Conservation (phyloP, 2,888 invertebrate species). For the Drosophila buzzatii region DNA sequence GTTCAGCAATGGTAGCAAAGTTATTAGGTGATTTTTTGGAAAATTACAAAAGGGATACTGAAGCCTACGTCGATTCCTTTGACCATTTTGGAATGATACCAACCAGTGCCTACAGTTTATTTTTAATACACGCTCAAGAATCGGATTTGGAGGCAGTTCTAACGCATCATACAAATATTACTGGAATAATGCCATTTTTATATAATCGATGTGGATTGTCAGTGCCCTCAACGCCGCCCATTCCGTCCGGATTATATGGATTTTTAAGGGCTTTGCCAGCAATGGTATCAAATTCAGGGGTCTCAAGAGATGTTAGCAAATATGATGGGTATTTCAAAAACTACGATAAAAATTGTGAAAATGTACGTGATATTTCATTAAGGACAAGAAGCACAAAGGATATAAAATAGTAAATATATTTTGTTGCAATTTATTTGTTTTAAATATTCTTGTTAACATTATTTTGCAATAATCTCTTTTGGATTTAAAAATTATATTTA, state of each 20-base stretch:
- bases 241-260: slow-evolving; percentile 84
- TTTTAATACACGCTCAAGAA: slow-evolving; percentile 87
- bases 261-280: slow-evolving; percentile 84
- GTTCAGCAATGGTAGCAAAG: slow-evolving; percentile 93
- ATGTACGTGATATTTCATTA: slow-evolving; percentile 52
- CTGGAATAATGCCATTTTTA: slow-evolving; percentile 84
- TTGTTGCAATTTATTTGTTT: slow-evolving; percentile 8
- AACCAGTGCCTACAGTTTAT: slow-evolving; percentile 87
- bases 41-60: slow-evolving; percentile 93
- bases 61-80: slow-evolving; percentile 90
- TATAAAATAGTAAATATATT: slow-evolving; percentile 40
- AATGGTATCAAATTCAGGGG: slow-evolving; percentile 79
- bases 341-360: slow-evolving; percentile 61
- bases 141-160: slow-evolving; percentile 83
- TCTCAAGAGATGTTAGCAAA: slow-evolving; percentile 77
- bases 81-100: slow-evolving; percentile 87
- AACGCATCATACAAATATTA: slow-evolving; percentile 84
- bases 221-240: slow-evolving; percentile 84
- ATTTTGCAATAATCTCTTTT: slow-evolving; percentile 27
- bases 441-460: slow-evolving; percentile 6
- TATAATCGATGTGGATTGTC: slow-evolving; percentile 83
- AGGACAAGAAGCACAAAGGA: slow-evolving; percentile 41
- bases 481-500: slow-evolving; percentile 53
- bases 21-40: slow-evolving; percentile 93
- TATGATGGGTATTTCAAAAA: slow-evolving; percentile 73